Evolutionary conservation across 2,888 invertebrate genomes (phyloP).

Genomic region (Chrysopilus asiliformis): DNA sequence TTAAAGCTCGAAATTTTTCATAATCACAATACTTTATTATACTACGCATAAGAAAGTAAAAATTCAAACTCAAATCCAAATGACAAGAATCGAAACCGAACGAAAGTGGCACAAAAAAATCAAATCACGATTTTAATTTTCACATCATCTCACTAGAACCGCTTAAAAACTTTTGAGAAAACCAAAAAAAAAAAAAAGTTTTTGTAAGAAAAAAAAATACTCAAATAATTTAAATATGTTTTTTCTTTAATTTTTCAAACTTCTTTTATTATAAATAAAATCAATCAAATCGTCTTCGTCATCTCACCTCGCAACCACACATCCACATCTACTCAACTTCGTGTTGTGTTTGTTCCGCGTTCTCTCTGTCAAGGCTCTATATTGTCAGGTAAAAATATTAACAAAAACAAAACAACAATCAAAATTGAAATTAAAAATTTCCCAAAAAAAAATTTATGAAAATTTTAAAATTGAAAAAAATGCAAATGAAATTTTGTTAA

Average conservation of each 20-base stretch:
- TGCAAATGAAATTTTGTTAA: too few species aligned
- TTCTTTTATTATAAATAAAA: constrained; percentile 6
- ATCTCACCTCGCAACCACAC: constrained; percentile 12
- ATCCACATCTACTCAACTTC: constrained; percentile 11
- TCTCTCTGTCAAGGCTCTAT: constrained; percentile 31
- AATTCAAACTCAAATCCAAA: too few species aligned
- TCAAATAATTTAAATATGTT: too few species aligned
- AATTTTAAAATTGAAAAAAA: too few species aligned
- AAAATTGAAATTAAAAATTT: constrained; percentile 4
- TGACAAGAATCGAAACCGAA: too few species aligned
- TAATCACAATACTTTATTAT: too few species aligned
- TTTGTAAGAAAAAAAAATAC: too few species aligned
- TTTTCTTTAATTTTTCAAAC: not conserved
- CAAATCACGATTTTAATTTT: too few species aligned
- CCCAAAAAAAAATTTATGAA: constrained; percentile 5
- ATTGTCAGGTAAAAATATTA: constrained; percentile 34
- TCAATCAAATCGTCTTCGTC: constrained; percentile 8
- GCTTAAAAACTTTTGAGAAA: not conserved
- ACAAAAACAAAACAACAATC: constrained; percentile 12
- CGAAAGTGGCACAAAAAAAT: too few species aligned
- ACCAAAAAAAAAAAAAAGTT: not conserved
- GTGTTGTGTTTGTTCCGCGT: constrained; percentile 10
- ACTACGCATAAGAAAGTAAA: too few species aligned
- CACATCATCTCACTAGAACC: too few species aligned
- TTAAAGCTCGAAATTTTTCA: too few species aligned